Evolutionary conservation across 2,113 vertebrate species (phyloP).

Genomic region (Petrocephalus microphthalmus): DNA sequence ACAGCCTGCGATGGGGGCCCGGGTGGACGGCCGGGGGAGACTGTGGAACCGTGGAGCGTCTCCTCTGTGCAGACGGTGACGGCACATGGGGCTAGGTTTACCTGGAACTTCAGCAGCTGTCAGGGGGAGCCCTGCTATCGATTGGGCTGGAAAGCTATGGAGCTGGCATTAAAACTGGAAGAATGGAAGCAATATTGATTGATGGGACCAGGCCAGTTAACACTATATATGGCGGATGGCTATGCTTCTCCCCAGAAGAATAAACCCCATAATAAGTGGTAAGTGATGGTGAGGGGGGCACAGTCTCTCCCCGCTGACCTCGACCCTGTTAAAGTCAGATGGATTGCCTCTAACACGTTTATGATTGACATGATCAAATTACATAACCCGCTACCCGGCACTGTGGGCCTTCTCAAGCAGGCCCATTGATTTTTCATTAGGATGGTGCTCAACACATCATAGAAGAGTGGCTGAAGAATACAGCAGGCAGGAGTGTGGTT

Average conservation of each 20-base stretch:
- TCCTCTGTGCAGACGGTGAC: background rate
- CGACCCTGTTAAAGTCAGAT: slow-evolving; percentile 77
- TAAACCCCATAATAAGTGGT: slow-evolving; percentile 83
- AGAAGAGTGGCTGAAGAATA: slow-evolving; percentile 44
- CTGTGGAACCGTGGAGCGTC: background rate
- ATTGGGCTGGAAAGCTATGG: slow-evolving; percentile 65
- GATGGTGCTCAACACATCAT: slow-evolving; percentile 69
- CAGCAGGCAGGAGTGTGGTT: slow-evolving; percentile 30
- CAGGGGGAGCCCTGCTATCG: slow-evolving; percentile 61
- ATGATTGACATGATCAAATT: slow-evolving; percentile 94
- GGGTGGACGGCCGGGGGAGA: background rate
- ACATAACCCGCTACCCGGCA: slow-evolving; percentile 70
- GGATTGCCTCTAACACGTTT: slow-evolving; percentile 89
- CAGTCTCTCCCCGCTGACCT: slow-evolving; percentile 72
- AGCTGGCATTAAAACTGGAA: slow-evolving; percentile 66
- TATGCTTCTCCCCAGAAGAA: slow-evolving; percentile 66
- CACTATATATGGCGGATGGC: slow-evolving; percentile 84
- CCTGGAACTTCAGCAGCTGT: slow-evolving; percentile 36
- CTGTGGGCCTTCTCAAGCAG: slow-evolving; percentile 65
- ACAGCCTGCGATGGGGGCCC: background rate
- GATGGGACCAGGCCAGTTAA: slow-evolving; percentile 75
- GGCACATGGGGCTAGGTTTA: background rate
- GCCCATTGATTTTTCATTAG: slow-evolving; percentile 92
- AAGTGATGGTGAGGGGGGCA: slow-evolving; percentile 87
- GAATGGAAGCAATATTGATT: slow-evolving; percentile 84